Base-by-base conservation (phyloP, 2,797 vertebrate species). In the Sus cebifrons region DNA sequence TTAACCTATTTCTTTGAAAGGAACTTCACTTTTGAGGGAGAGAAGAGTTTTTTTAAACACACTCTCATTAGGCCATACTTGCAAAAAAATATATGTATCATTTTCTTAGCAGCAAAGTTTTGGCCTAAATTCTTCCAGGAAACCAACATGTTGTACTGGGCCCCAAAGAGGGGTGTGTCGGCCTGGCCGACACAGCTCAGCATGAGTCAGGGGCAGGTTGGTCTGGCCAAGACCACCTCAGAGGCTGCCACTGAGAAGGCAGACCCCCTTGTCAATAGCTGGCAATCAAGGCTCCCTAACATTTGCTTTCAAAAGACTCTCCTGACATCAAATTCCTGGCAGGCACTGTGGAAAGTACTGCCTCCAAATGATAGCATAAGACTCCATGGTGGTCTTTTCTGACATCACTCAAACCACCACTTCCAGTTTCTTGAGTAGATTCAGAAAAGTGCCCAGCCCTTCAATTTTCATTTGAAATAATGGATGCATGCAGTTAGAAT, bases 161-260 rank as follows among this genome's bases (percentile, higher is more conserved):
- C 52, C 82, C 58, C 56, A 18, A 58, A 36, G 83, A 85, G 29
- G 44, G 93, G 86, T 0, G 40, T 93, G 86, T 77, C 86, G 8
- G 79, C 88, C 89, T 92, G 85, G 95, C 88, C 11, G 4, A 86
- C n/a, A 23, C 52, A 62, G 52, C 32, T 67, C 8, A n/a, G 73
- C 70, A 21, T 65, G 92, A 95, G 92, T 91, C 87, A 96, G 82
- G 71, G n/a, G 15, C 36, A 62, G 83, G 52, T 71, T 15, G 18
- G 67, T 77, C 87, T 36, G n/a, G 95, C 94, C 96, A 97, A 96
- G 95, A 95, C 93, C 64, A 92, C 93, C 65, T 25, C 36, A 5
- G 17, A 70, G 96, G 95, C 8, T 62, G 64, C n/a, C 27, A 79
- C 68, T 58, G 86, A 89, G 86, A 85, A 96, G 86, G 84, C 88